Conservation (phyloP, 2,888 invertebrate genomes). For the Epistrophella euchroma region DNA sequence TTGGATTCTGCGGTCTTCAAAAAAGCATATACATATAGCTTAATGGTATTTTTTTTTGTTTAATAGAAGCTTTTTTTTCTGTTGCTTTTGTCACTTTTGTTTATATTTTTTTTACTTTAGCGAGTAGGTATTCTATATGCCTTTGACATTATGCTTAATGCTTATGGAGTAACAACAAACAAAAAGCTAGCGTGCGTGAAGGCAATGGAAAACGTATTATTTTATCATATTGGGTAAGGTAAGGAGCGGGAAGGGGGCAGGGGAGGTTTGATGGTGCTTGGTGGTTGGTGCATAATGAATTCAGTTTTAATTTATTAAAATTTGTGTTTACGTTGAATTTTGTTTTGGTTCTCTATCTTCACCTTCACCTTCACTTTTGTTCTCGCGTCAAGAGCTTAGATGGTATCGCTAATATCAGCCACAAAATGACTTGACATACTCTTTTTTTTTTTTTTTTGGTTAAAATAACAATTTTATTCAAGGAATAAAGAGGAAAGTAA, state of each 20-base stretch:
- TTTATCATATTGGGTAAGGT: too few relatives aligned
- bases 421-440: background rate
- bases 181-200: background rate
- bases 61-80: background rate
- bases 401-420: background rate
- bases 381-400: background rate
- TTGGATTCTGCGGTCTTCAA: background rate
- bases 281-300: background rate
- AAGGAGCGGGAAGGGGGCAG: too few relatives aligned
- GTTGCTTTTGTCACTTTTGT: background rate
- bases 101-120: too few relatives aligned
- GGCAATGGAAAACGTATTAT: too few relatives aligned
- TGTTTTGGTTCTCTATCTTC: background rate
- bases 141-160: background rate
- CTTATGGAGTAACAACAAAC: background rate
- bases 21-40: background rate
- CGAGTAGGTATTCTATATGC: too few relatives aligned
- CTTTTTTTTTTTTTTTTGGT: background rate
- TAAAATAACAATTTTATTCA: too few relatives aligned
- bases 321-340: background rate
- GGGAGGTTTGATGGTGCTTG: background rate
- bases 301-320: background rate
- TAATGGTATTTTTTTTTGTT: background rate
- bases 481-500: too few relatives aligned
- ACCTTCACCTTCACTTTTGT: background rate